Conservation (phyloP, 2,888 invertebrate genomes). For the Anthophora plumipes region DNA sequence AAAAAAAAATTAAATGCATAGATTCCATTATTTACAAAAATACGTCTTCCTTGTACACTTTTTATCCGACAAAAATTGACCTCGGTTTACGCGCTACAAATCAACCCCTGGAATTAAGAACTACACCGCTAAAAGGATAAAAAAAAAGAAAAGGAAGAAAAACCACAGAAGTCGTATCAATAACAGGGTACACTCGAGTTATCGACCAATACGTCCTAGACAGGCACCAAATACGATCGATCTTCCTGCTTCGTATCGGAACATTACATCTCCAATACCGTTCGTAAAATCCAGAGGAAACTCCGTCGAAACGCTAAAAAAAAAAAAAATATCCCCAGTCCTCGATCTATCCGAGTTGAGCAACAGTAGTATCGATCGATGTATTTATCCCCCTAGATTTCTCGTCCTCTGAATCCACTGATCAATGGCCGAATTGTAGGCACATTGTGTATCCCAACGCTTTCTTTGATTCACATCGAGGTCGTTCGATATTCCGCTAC, state of each 20-base stretch:
- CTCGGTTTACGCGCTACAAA: no score
- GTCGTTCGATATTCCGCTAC: conserved; percentile 22
- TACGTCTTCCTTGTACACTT: no score
- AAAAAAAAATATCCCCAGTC: no score
- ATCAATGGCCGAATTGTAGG: background rate
- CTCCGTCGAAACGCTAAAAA: background rate
- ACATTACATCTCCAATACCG: background rate
- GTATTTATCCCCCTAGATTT: conserved; percentile 1
- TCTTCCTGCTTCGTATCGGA: background rate
- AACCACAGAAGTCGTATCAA: background rate
- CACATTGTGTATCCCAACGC: background rate
- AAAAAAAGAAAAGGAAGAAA: no score
- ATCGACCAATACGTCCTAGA: background rate
- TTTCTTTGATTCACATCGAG: conserved; percentile 1
- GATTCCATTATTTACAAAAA: no score
- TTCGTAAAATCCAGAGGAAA: background rate
- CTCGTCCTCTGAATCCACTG: background rate
- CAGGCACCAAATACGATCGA: background rate
- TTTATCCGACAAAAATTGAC: no score
- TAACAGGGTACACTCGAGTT: background rate
- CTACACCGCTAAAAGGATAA: no score
- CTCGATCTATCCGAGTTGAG: background rate
- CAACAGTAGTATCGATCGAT: background rate
- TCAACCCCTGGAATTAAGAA: no score
- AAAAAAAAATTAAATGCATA: no score